phyloP scores from a whole-genome alignment of 2,888 invertebrate genomes.

The Taphrorychus bicolor region DNA sequence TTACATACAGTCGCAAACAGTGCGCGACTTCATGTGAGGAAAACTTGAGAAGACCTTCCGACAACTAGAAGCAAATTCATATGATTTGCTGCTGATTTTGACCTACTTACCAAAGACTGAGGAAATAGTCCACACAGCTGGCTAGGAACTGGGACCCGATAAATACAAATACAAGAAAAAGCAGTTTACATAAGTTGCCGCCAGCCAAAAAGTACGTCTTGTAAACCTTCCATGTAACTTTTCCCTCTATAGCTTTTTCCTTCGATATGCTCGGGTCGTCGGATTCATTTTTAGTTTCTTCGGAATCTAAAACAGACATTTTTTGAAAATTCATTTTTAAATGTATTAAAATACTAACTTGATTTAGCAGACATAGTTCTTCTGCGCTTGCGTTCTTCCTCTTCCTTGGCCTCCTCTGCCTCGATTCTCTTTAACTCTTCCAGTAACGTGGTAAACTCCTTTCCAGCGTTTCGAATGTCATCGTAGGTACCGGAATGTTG shows the following conservation, averaged over 20 bases:
- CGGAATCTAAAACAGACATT: neutral
- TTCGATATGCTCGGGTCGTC: slow-evolving; percentile 45
- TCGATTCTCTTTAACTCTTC: slow-evolving; percentile 37
- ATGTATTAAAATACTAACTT: no score
- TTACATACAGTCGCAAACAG: no score
- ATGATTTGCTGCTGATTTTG: no score
- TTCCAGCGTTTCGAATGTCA: slow-evolving; percentile 69
- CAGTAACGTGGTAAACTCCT: slow-evolving; percentile 67
- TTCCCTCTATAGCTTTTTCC: slow-evolving; percentile 69
- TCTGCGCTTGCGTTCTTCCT: neutral
- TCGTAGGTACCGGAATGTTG: slow-evolving; percentile 72
- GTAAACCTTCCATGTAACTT: slow-evolving; percentile 63
- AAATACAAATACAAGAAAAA: slow-evolving; percentile 61
- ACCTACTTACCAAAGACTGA: slow-evolving; percentile 71
- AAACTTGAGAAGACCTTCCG: no score
- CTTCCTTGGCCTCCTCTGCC: slow-evolving; percentile 21
- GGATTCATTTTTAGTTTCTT: neutral
- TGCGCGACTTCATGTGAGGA: no score
- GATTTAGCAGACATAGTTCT: neutral
- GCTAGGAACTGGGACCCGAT: slow-evolving; percentile 73
- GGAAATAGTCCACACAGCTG: slow-evolving; percentile 80
- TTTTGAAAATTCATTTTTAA: no score
- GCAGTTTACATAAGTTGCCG: slow-evolving; percentile 66
- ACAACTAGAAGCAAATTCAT: neutral
- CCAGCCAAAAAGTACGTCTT: slow-evolving; percentile 74